Evolutionary conservation across 2,797 vertebrate species (phyloP).

Genomic region (Atherinosoma microstoma): DNA sequence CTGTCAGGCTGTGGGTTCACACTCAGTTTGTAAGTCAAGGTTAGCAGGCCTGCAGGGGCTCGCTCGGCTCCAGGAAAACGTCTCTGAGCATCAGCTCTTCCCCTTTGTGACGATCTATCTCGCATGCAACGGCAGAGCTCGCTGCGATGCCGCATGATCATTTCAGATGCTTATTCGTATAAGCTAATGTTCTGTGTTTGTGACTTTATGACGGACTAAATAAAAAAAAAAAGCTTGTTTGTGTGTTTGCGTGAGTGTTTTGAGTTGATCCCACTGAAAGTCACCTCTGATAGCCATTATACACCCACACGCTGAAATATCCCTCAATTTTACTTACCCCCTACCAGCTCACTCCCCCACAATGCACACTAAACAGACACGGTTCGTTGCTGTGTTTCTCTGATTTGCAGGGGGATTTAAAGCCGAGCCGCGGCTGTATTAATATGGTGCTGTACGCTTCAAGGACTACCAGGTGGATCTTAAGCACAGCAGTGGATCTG

Average conservation of each 20-base stretch:
- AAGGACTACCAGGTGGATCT: slow-evolving; percentile 58
- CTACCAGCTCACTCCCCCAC: slow-evolving; percentile 74
- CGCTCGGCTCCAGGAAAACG: slow-evolving; percentile 60
- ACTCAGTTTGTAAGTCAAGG: slow-evolving; percentile 53
- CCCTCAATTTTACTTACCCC: slow-evolving; percentile 76
- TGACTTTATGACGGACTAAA: slow-evolving; percentile 24
- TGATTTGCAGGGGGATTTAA: slow-evolving; percentile 70
- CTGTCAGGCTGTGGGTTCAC: background rate
- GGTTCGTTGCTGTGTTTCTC: slow-evolving; percentile 63
- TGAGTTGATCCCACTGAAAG: slow-evolving; percentile 78
- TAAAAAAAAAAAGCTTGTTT: slow-evolving; percentile 50
- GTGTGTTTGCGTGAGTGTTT: slow-evolving; percentile 69
- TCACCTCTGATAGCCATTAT: slow-evolving; percentile 82
- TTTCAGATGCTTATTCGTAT: slow-evolving; percentile 56
- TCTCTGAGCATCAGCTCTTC: slow-evolving; percentile 66
- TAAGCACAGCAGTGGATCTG: slow-evolving; percentile 61
- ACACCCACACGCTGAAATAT: slow-evolving; percentile 75
- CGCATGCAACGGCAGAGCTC: slow-evolving; percentile 37
- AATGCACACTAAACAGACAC: slow-evolving; percentile 63
- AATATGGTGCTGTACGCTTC: slow-evolving; percentile 54
- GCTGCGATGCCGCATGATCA: slow-evolving; percentile 51
- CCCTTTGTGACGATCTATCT: slow-evolving; percentile 51
- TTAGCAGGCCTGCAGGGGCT: slow-evolving; percentile 62
- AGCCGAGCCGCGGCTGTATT: slow-evolving; percentile 50
- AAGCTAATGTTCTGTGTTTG: slow-evolving; percentile 67